A percentile compares a stretch with the other conserved stretches of the same genome.
These are phyloP conservation scores for Esperia sulphurella DNA, from an alignment of 2,888 invertebrate genomes.

Conservation along the genomic window DNA sequence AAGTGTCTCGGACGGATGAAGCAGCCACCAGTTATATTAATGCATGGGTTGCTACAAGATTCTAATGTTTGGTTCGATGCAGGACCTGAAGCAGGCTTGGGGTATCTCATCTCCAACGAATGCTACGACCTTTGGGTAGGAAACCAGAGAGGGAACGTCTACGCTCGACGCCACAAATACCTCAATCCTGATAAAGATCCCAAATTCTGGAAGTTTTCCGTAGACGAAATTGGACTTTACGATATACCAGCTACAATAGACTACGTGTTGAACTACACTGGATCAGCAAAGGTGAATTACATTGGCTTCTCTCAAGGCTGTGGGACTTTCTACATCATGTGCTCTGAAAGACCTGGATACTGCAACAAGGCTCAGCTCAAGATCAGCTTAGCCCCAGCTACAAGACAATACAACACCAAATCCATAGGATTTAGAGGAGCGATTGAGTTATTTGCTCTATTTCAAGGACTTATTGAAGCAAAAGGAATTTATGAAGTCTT, in stretches of 20 bases:
- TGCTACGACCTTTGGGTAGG: slow-evolving; percentile 45
- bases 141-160: slow-evolving; percentile 54
- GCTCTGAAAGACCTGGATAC: slow-evolving; percentile 80
- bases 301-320: slow-evolving; percentile 89
- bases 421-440: not conserved
- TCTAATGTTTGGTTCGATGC: slow-evolving; percentile 54
- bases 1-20: slow-evolving; percentile 27
- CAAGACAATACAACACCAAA: slow-evolving; percentile 33
- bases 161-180: slow-evolving; percentile 73
- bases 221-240: slow-evolving; percentile 85
- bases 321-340: slow-evolving; percentile 82
- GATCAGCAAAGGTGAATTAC: slow-evolving; percentile 38
- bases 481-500: slow-evolving; percentile 40
- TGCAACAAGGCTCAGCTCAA: slow-evolving; percentile 80
- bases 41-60: slow-evolving; percentile 56
- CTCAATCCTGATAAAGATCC: slow-evolving; percentile 41
- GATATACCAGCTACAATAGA: slow-evolving; percentile 84
- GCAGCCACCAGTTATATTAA: slow-evolving; percentile 45
- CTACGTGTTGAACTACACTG: slow-evolving; percentile 41
- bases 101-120: slow-evolving; percentile 31
- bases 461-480: slow-evolving; percentile 26
- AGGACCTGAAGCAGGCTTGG: slow-evolving; percentile 38
- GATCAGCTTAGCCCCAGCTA: slow-evolving; percentile 82
- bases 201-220: slow-evolving; percentile 81
- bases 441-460: slow-evolving; percentile 19